Evolutionary conservation across 1,140 invertebrate species (phyloP), one percentile per base, ranked within the genome.

Genomic region (Elymnias hypermnestra): DNA sequence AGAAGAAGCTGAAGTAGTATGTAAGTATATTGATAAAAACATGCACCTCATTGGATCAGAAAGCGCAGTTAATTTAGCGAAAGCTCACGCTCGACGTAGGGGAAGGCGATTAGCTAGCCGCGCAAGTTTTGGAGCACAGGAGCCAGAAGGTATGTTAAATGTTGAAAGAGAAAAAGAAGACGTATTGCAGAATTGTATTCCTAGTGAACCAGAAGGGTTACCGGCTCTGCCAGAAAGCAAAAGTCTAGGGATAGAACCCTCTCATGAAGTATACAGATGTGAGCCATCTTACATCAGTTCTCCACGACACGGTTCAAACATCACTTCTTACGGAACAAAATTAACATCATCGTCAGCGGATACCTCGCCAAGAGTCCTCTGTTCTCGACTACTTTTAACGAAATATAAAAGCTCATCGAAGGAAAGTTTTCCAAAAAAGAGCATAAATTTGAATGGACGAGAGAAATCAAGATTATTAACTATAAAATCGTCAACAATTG

Each of bases 201-300:
- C 39, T 3, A 62, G 53, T 23, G 68, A 67, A 5, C 52, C 59
- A 1, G 63, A 71, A 9, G 49, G 14, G 0, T 53, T 83, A 7
- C 72, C 69, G 1, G 57, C 69, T 26, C 17, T 78, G 5, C 71
- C 67, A 8, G 65, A 67, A 39, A 40, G 52, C 0, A 69, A 65
- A 35, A 67, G 40, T 44, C 42, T 53, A 10, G 15, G n/a, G 3
- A 9, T 51, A 17, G 51, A 64, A 18, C 10, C 36, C 1, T 44
- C 56, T 2, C 54, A 62, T 13, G 38, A 72, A 29, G 26, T 72
- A 4, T 79, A 58, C 18, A 63, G 62, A 62, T 69, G 53, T 45
- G 77, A 82, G 45, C 65, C 63, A 8, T 64, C 65, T 3, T 76
- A 74, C 42, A 28, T 65, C 4, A 78, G 63, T 42, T 75, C 77